phyloP scores from a whole-genome alignment of 2,797 vertebrate species.

The Bucorvus abyssinicus region DNA sequence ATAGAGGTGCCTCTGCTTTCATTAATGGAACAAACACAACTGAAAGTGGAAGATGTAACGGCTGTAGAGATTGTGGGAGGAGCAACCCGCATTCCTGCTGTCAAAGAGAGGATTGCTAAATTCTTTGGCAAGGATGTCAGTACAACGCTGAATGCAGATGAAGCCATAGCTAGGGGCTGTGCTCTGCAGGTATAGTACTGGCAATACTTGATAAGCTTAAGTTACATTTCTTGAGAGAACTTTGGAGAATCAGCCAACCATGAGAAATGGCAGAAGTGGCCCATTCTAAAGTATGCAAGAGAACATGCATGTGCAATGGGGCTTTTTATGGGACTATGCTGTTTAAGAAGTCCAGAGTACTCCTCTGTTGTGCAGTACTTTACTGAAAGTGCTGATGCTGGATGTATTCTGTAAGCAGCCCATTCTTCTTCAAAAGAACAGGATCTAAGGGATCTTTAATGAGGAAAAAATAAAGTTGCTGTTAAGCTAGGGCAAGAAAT shows the following conservation, averaged over 20 bases:
- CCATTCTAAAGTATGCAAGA: background rate
- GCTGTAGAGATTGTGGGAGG: conserved; percentile 83
- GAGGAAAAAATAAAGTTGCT: background rate
- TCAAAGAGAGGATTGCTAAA: conserved; percentile 79
- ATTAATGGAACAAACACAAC: conserved; percentile 76
- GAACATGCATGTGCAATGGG: fast-evolving
- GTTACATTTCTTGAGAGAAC: background rate
- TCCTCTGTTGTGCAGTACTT: background rate
- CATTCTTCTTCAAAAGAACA: background rate
- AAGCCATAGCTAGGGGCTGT: conserved; percentile 82
- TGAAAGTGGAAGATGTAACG: conserved; percentile 76
- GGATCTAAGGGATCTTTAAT: background rate
- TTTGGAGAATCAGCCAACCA: background rate
- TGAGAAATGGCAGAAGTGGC: background rate
- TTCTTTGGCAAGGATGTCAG: conserved; percentile 82
- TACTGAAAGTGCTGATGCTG: background rate
- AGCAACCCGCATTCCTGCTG: conserved; percentile 79
- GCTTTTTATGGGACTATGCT: background rate
- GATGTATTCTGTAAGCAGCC: background rate
- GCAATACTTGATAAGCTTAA: background rate
- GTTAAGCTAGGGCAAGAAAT: background rate
- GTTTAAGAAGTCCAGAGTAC: background rate
- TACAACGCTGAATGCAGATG: conserved; percentile 83
- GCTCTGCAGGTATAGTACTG: conserved; percentile 75
- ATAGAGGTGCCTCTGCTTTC: conserved; percentile 73